Percentiles rank a stretch among this genome's conserved stretches.
These are phyloP conservation scores for Sinopyrophorus schimmeli DNA, from an alignment of 2,888 invertebrate species.

Conservation along the genomic window DNA sequence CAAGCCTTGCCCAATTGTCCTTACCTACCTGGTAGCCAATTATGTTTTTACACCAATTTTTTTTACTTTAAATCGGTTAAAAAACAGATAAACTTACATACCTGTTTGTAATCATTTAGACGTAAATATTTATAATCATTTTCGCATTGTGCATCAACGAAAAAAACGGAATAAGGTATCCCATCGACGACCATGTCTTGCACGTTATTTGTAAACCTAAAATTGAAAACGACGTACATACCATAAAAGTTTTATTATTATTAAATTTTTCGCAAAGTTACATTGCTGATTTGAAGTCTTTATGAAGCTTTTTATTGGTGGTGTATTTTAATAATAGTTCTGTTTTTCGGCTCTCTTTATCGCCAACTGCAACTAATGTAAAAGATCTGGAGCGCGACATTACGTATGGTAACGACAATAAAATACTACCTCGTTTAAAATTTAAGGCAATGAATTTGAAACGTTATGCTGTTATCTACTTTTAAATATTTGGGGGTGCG, in stretches of 20 bases:
- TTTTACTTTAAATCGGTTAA: slow-evolving; percentile 9
- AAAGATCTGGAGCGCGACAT: slow-evolving; percentile 19
- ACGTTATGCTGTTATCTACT: too few species aligned
- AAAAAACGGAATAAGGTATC: slow-evolving; percentile 35
- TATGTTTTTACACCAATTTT: neutral
- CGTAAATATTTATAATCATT: slow-evolving; percentile 38
- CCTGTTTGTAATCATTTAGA: slow-evolving; percentile 32
- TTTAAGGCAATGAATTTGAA: too few species aligned
- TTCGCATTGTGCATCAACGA: slow-evolving; percentile 38
- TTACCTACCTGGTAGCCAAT: too few species aligned
- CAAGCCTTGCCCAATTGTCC: too few species aligned
- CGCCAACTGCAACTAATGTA: slow-evolving; percentile 40
- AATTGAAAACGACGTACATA: too few species aligned
- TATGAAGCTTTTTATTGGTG: slow-evolving; percentile 24
- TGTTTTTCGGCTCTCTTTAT: slow-evolving; percentile 37
- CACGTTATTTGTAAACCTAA: slow-evolving; percentile 38
- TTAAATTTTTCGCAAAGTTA: slow-evolving; percentile 12
- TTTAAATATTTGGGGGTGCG: too few species aligned
- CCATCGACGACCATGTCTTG: slow-evolving; percentile 40
- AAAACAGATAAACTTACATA: too few species aligned
- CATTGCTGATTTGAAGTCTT: slow-evolving; percentile 28
- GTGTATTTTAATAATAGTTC: slow-evolving; percentile 41
- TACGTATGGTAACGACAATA: too few species aligned
- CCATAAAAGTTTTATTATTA: neutral
- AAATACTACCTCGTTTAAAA: too few species aligned